A percentile compares a stretch with the other conserved stretches of the same genome.
Conservation (phyloP, 2,888 invertebrate genomes). For the Leptinotarsa rubiginosa region DNA sequence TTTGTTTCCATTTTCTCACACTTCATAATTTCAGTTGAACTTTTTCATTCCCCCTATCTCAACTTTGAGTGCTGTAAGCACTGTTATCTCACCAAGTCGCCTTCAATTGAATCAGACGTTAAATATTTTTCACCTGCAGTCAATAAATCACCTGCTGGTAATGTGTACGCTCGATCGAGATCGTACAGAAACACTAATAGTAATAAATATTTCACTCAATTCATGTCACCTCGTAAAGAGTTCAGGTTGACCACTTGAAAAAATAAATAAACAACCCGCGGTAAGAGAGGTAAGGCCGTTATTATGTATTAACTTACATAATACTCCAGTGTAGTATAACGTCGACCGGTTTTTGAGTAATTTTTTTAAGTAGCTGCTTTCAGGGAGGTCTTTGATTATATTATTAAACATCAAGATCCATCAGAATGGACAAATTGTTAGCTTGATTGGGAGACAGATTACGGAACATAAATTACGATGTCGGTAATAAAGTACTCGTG, state of each 20-base stretch:
- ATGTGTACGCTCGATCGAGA: not conserved
- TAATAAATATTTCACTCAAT: constrained; percentile 38
- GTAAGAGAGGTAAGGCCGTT: constrained; percentile 20
- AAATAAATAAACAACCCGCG: constrained; percentile 24
- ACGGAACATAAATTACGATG: constrained; percentile 3
- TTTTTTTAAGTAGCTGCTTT: constrained; percentile 22
- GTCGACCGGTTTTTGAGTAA: constrained; percentile 17
- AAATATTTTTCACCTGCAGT: not conserved
- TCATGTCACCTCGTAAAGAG: constrained; percentile 41
- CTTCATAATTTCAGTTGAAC: not conserved
- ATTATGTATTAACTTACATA: constrained; percentile 28
- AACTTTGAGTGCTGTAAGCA: not conserved
- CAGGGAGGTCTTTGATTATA: constrained; percentile 19
- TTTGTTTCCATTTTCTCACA: not conserved
- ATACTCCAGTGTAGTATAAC: constrained; percentile 21
- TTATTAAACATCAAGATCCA: constrained; percentile 8
- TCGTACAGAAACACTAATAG: constrained; percentile 12
- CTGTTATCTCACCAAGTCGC: not conserved
- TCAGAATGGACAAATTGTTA: constrained; percentile 14
- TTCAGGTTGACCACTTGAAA: constrained; percentile 32
- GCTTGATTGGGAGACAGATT: constrained; percentile 2
- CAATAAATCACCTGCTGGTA: constrained; percentile 1
- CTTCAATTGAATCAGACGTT: not conserved
- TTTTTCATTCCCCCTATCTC: not conserved
- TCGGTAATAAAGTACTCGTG: not conserved